Base-by-base conservation (phyloP, 2,888 invertebrate species). In the Hedychridium roseum region DNA sequence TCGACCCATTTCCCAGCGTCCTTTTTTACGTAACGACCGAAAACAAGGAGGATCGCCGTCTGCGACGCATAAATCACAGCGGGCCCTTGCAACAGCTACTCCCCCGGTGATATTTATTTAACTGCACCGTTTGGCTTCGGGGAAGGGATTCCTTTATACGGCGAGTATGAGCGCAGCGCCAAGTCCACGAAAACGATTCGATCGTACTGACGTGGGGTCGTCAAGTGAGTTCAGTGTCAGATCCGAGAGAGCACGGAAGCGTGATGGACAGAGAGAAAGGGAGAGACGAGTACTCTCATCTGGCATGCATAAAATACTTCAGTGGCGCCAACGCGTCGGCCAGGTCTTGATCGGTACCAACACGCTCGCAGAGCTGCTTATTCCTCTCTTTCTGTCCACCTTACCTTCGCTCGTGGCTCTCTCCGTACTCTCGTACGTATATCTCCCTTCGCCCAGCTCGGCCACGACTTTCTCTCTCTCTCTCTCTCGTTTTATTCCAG, bases 311-410 rank as follows among this genome's bases (percentile, higher is more conserved):
- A 62, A 64, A 65, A 67, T 67, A 60, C 60, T 57, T 53, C 44
- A 49, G 53, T 67, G 66, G 66, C 66, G 67, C 66, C 66, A 65
- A 67, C 55, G 51, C 47, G 65, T 67, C 67, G 65, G 65, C 43
- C 54, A 54, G 55, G 53, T 67, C 59, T 57, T 43, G 46, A 41
- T 45, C 58, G 66, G 52, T 58, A 60, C 54, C 45, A 45, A 48
- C 50, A 40, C 21, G 32, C 16, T 7, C 26, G 18, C 35, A 11
- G 54, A 56, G 43, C 31, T 34, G 27, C 17, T 39, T 45, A 39
- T 47, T 39, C 37, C 30, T 32, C 50, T 51, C 38, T 35, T 49
- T 50, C 43, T 23, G 48, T 50, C 49, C 30, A 28, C 35, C 32
- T 34, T 21, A 28, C 35, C 28, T 41, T 38, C 26, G 35, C 43